Evolutionary conservation across 2,888 invertebrate genomes (phyloP).

Genomic region (Cephus nigrinus): DNA sequence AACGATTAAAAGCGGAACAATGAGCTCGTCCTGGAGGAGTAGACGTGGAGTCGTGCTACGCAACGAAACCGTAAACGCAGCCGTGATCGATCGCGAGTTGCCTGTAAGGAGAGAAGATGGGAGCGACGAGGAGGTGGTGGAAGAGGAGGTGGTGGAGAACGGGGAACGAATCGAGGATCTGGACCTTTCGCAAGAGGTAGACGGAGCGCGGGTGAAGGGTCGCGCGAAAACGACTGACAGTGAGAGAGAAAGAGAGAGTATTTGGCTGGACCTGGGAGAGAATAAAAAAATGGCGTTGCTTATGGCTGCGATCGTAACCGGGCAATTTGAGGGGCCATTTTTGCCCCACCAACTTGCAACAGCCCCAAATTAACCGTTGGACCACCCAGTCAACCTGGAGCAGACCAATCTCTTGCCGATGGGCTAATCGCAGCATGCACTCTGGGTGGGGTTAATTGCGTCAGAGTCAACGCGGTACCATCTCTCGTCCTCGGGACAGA

Average conservation of each 20-base stretch:
- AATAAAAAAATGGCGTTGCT: constrained; percentile 4
- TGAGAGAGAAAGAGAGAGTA: no score
- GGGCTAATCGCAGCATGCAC: constrained; percentile 55
- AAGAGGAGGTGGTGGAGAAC: not conserved
- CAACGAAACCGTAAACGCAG: constrained; percentile 52
- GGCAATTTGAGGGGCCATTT: constrained; percentile 57
- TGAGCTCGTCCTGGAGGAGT: constrained; percentile 26
- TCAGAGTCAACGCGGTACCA: constrained; percentile 22
- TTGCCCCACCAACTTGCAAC: constrained; percentile 45
- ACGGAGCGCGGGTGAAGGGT: no score
- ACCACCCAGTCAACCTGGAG: constrained; percentile 57
- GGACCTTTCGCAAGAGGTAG: no score
- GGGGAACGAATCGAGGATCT: not conserved
- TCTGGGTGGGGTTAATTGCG: constrained; percentile 61
- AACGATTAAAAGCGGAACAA: constrained; percentile 57
- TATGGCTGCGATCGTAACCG: constrained; percentile 12
- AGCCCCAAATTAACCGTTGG: constrained; percentile 59
- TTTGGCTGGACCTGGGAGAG: not conserved
- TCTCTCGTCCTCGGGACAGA: no score
- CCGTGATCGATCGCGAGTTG: constrained; percentile 47
- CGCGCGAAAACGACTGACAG: no score
- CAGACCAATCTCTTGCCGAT: constrained; percentile 60
- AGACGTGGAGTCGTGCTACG: constrained; percentile 40
- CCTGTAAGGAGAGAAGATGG: not conserved
- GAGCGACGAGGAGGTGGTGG: not conserved